These are phyloP conservation scores for Rhagologus leucostigma DNA, from an alignment of 2,113 vertebrate genomes.

Conservation along the genomic window DNA sequence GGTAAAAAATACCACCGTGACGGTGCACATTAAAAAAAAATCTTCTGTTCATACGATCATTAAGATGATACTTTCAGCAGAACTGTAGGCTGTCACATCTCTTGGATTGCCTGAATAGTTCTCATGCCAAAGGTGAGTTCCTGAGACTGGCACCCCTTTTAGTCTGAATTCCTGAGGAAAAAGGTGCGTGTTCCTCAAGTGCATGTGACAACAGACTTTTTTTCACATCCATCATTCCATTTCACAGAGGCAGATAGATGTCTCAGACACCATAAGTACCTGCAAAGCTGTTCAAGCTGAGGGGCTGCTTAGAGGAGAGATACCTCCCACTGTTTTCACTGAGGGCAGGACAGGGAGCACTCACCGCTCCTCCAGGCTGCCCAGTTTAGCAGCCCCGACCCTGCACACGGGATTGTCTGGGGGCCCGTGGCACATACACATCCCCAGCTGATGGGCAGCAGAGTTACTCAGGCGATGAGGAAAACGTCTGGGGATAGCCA, in stretches of 20 bases:
- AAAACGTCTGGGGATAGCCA: neutral
- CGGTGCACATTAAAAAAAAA: neutral
- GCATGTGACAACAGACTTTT: neutral
- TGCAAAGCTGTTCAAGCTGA: neutral
- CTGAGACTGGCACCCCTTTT: neutral
- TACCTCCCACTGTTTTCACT: neutral
- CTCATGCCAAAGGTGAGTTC: neutral
- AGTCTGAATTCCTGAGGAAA: neutral
- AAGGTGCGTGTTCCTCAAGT: neutral
- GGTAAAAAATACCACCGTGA: neutral
- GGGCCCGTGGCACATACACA: accelerated
- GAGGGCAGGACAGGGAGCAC: neutral
- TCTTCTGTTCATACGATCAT: neutral
- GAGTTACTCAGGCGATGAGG: neutral
- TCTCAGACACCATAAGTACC: neutral
- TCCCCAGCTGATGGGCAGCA: neutral
- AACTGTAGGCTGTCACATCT: neutral
- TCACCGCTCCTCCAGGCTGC: neutral
- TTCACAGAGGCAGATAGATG: neutral
- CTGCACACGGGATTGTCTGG: accelerated
- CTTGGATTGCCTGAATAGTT: neutral
- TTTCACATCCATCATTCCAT: neutral
- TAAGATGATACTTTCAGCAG: neutral
- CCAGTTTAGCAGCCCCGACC: neutral
- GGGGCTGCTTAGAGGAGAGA: neutral